These are phyloP conservation scores for Plusia festucae DNA, from an alignment of 2,888 invertebrate genomes.

Conservation along the genomic window DNA sequence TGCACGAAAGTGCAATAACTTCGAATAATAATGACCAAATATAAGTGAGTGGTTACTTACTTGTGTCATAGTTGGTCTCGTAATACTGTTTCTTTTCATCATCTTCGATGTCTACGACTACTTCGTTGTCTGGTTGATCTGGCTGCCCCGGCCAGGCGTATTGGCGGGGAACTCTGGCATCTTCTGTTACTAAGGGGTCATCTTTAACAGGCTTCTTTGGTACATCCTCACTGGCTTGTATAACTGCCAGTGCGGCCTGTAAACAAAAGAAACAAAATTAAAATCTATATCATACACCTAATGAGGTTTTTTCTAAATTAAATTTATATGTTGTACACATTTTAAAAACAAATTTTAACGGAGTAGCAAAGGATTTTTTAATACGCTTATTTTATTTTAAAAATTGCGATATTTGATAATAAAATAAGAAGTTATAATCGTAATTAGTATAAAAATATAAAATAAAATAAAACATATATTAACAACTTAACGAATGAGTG, in stretches of 20 bases:
- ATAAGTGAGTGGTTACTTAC: constrained; percentile 84
- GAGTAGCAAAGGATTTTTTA: too few species aligned
- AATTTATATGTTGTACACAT: neutral
- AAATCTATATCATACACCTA: constrained; percentile 12
- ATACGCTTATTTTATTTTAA: neutral
- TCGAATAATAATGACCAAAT: neutral
- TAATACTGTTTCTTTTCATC: constrained; percentile 93
- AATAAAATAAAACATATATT: neutral
- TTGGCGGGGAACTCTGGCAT: constrained; percentile 70
- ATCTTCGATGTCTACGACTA: constrained; percentile 93
- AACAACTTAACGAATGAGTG: neutral
- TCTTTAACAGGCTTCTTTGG: constrained; percentile 60
- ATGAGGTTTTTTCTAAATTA: neutral
- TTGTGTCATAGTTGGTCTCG: constrained; percentile 93
- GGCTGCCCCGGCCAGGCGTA: constrained; percentile 65
- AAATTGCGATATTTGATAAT: neutral
- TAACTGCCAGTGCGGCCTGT: constrained; percentile 79
- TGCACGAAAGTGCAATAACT: neutral
- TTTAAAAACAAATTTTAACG: too few species aligned
- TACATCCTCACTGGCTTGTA: constrained; percentile 74
- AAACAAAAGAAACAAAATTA: constrained; percentile 61
- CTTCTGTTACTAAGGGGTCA: constrained; percentile 59
- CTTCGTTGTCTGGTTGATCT: constrained; percentile 85
- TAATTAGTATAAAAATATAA: neutral
- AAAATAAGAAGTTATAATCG: neutral